Evolutionary conservation across 2,888 invertebrate genomes (phyloP).

Genomic region (Deilephila elpenor): DNA sequence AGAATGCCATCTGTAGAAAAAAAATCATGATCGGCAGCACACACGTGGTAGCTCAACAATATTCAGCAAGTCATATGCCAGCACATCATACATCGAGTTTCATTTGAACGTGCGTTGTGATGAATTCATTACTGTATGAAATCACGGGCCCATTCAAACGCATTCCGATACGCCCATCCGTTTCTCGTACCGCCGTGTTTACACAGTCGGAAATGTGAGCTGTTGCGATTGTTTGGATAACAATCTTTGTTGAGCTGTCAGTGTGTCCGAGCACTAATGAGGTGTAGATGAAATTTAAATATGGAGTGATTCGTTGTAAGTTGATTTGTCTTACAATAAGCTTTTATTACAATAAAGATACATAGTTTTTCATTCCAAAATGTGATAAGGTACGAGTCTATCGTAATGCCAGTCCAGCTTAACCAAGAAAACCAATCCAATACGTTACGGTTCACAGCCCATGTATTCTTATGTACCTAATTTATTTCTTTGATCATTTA

Average conservation of each 20-base stretch:
- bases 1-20: too few species aligned
- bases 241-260: conserved; percentile 7
- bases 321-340: too few species aligned
- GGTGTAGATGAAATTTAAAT: not conserved
- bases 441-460: too few species aligned
- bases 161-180: conserved; percentile 55
- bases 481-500: too few species aligned
- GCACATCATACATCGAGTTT: not conserved
- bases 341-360: too few species aligned
- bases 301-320: too few species aligned
- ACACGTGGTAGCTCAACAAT: not conserved
- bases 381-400: too few species aligned
- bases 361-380: too few species aligned
- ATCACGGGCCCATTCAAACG: conserved; percentile 37
- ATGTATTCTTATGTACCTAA: too few species aligned
- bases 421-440: too few species aligned
- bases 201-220: conserved; percentile 3
- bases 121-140: conserved; percentile 45
- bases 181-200: conserved; percentile 31
- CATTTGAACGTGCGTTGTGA: conserved; percentile 32
- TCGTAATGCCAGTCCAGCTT: too few species aligned
- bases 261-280: not conserved
- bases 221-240: conserved; percentile 3
- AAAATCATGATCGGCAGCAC: not conserved
- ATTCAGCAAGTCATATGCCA: not conserved